Percentiles rank a stretch among this genome's conserved stretches.
Evolutionary conservation across 1,140 invertebrate species (phyloP).

Genomic region (Drosophila lini): DNA sequence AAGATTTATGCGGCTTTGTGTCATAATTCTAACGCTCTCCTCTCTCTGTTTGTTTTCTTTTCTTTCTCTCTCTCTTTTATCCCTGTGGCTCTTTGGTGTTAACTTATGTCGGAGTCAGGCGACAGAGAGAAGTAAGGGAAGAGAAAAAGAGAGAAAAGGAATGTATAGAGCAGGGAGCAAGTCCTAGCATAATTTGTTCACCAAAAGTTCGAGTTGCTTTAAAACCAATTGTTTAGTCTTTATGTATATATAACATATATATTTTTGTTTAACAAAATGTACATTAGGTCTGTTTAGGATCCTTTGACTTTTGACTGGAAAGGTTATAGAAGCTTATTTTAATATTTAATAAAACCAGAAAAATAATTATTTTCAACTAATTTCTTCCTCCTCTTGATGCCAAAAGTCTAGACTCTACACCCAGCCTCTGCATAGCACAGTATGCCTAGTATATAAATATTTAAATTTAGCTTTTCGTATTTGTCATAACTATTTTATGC

Average conservation of each 20-base stretch:
- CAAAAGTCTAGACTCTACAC: too few species aligned
- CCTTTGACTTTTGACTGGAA: too few species aligned
- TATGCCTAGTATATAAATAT: background rate
- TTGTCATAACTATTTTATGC: background rate
- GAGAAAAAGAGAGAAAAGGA: background rate
- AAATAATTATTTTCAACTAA: background rate
- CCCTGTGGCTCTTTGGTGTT: conserved; percentile 39
- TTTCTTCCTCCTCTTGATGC: background rate
- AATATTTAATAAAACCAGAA: background rate
- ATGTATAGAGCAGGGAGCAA: conserved; percentile 1
- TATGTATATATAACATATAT: background rate
- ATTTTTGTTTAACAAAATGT: too few species aligned
- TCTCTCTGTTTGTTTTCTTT: conserved; percentile 18
- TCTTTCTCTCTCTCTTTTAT: background rate
- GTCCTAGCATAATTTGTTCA: background rate
- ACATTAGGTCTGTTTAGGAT: too few species aligned
- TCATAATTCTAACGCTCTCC: conserved; percentile 71
- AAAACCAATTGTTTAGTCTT: background rate
- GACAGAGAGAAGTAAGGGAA: background rate
- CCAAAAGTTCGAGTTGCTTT: background rate
- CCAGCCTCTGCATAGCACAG: background rate
- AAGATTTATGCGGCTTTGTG: conserved; percentile 76
- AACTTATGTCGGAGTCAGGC: conserved; percentile 47
- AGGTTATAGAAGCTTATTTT: background rate
- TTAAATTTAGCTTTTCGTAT: background rate